Percentiles rank a stretch among this genome's conserved stretches.
Evolutionary conservation across 2,113 vertebrate genomes (phyloP).

Genomic region (Hymenochirus boettgeri): DNA sequence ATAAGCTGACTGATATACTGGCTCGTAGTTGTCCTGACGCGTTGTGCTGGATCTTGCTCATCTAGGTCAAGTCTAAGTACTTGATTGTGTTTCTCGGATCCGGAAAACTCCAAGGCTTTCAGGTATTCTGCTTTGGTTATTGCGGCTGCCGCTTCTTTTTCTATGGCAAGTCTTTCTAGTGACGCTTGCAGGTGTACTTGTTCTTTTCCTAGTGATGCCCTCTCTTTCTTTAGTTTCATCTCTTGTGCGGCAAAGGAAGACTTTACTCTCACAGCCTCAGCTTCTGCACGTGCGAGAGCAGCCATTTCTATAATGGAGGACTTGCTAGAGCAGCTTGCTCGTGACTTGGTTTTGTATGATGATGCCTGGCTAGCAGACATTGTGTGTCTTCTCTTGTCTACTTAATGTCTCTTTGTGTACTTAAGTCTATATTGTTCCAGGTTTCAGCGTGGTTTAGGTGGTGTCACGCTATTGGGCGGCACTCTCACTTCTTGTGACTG

Average conservation of each 20-base stretch:
- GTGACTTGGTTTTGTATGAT: not conserved
- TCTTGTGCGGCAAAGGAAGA: not conserved
- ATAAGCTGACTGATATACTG: not conserved
- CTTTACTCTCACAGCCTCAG: not conserved
- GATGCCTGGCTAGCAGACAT: not conserved
- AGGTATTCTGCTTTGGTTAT: too few relatives aligned
- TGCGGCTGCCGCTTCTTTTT: too few relatives aligned
- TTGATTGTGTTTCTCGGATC: too few relatives aligned
- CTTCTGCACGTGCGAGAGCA: not conserved
- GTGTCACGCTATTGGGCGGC: not conserved
- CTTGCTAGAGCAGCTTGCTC: constrained; percentile 4
- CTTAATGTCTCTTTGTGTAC: not conserved
- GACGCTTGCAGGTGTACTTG: not conserved
- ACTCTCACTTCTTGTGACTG: not conserved
- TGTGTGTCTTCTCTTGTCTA: not conserved
- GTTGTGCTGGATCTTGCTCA: not conserved
- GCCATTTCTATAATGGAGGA: not conserved
- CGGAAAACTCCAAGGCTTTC: too few relatives aligned
- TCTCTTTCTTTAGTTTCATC: not conserved
- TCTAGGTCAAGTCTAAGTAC: not conserved
- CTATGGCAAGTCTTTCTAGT: not conserved
- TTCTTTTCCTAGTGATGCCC: not conserved
- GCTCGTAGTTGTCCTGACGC: not conserved
- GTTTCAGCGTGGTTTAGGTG: not conserved
- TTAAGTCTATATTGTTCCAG: not conserved